Evolutionary conservation across 92 coral and sea anemone species (phyloP).

Genomic region (Palythoa caribaeorum): DNA sequence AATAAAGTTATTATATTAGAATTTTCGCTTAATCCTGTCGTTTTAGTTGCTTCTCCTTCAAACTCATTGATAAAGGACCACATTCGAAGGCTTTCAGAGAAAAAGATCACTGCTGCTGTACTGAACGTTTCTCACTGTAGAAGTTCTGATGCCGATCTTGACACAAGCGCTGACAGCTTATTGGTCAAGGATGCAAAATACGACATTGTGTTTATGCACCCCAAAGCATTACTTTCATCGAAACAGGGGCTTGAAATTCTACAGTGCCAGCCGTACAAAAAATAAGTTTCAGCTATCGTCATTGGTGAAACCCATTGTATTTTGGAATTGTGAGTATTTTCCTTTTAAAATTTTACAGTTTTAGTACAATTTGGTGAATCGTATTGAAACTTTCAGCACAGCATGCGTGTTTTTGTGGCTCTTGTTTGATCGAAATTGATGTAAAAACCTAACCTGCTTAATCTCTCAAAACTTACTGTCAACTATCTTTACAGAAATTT

Average conservation of each 20-base stretch:
- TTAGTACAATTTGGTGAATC: neutral
- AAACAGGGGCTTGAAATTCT: constrained; percentile 54
- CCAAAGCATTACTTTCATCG: constrained; percentile 56
- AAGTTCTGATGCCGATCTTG: constrained; percentile 13
- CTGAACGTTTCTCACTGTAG: neutral
- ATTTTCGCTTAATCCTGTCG: neutral
- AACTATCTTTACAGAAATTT: neutral
- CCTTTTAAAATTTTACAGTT: neutral
- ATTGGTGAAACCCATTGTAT: constrained; percentile 68
- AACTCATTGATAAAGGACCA: neutral
- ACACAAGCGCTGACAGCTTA: constrained; percentile 27
- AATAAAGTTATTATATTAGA: neutral
- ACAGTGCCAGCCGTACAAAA: constrained; percentile 58
- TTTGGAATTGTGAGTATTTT: constrained; percentile 67
- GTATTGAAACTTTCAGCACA: constrained; percentile 10
- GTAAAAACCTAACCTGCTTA: neutral
- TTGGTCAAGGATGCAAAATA: constrained; percentile 53
- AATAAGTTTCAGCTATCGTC: constrained; percentile 48
- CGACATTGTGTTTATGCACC: constrained; percentile 56
- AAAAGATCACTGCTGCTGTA: neutral
- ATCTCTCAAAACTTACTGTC: neutral
- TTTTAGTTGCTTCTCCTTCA: neutral
- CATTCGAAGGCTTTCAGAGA: neutral
- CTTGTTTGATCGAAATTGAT: neutral
- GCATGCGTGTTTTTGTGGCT: neutral